These are phyloP conservation scores for Eristalis arbustorum DNA, from an alignment of 2,888 invertebrate genomes.

Conservation along the genomic window DNA sequence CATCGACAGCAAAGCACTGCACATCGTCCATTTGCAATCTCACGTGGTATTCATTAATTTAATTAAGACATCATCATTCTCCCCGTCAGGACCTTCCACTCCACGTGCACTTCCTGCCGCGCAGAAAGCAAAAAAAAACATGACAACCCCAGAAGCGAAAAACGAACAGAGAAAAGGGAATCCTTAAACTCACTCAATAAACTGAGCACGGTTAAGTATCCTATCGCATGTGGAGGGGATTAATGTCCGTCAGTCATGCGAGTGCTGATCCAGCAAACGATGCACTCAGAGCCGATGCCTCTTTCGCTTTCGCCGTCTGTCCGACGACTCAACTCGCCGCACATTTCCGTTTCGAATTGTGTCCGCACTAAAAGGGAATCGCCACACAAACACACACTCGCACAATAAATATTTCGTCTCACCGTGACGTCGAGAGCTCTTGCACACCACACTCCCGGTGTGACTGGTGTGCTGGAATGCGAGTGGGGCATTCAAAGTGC, in stretches of 20 bases:
- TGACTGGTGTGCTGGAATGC: background rate
- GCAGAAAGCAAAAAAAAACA: background rate
- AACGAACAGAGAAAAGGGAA: constrained; percentile 11
- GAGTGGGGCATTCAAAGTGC: constrained; percentile 49
- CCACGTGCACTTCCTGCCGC: background rate
- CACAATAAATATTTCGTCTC: constrained; percentile 48
- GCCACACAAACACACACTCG: constrained; percentile 14
- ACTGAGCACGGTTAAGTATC: constrained; percentile 66
- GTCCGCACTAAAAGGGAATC: constrained; percentile 43
- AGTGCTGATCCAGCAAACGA: constrained; percentile 40
- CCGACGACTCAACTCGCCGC: constrained; percentile 36
- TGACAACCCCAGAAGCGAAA: background rate
- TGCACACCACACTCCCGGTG: background rate
- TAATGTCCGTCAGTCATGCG: constrained; percentile 65
- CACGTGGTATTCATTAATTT: constrained; percentile 46
- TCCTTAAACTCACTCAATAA: constrained; percentile 68
- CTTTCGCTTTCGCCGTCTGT: background rate
- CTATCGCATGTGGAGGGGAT: constrained; percentile 69
- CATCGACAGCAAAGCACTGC: background rate
- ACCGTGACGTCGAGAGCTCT: constrained; percentile 32
- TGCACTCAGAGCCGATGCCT: constrained; percentile 41
- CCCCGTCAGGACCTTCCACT: background rate
- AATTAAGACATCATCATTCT: constrained; percentile 52
- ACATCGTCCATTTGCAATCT: constrained; percentile 15
- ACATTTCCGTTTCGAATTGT: constrained; percentile 61